Evolutionary conservation across 1,140 invertebrate species (phyloP).

Genomic region (Drosophila willistoni): DNA sequence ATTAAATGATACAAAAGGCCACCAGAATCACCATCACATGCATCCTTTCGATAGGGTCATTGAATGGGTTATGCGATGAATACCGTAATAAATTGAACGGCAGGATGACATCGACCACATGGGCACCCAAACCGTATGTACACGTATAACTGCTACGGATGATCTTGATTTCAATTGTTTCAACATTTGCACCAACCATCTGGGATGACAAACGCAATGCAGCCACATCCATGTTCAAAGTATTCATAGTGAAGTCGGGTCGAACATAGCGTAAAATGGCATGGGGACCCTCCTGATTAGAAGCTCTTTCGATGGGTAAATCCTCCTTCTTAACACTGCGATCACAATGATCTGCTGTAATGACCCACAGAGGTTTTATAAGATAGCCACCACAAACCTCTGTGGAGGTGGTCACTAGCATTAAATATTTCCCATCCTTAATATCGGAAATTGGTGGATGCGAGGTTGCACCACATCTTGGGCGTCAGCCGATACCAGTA

Average conservation of each 20-base stretch:
- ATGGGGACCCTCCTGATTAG: conserved; percentile 41
- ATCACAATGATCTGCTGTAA: conserved; percentile 62
- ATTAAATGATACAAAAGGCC: conserved; percentile 60
- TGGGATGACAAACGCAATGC: conserved; percentile 31
- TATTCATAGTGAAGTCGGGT: conserved; percentile 38
- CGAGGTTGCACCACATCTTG: conserved; percentile 40
- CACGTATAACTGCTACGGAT: conserved; percentile 30
- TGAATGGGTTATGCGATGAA: conserved; percentile 43
- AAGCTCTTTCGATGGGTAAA: conserved; percentile 56
- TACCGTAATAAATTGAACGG: conserved; percentile 33
- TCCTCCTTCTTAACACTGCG: conserved; percentile 13
- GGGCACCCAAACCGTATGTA: conserved; percentile 57
- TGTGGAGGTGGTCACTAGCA: conserved; percentile 50
- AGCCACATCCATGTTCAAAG: conserved; percentile 66
- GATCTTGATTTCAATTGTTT: conserved; percentile 42
- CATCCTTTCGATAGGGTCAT: conserved; percentile 54
- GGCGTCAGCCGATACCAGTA: not conserved
- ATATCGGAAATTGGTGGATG: conserved; percentile 59
- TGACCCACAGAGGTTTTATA: conserved; percentile 52
- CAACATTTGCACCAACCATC: conserved; percentile 49
- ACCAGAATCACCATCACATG: conserved; percentile 65
- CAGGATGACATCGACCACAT: conserved; percentile 54
- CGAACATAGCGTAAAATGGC: conserved; percentile 42
- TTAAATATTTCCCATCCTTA: conserved; percentile 51
- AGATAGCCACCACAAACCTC: conserved; percentile 61